Evolutionary conservation across 2,797 vertebrate species (phyloP).

Genomic region (Uromys caudimaculatus): DNA sequence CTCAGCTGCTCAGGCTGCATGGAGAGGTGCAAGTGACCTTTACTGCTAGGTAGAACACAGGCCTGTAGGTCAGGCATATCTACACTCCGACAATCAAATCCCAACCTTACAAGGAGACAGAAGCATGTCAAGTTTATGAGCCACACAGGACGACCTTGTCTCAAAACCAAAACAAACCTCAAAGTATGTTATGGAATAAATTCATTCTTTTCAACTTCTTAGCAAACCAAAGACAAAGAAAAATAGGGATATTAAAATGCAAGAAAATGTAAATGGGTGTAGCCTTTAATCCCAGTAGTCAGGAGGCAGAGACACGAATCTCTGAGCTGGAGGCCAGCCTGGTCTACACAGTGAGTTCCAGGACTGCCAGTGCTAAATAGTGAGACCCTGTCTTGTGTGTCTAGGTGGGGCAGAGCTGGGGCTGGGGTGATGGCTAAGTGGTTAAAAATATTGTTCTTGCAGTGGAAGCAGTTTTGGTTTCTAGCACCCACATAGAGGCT

Average conservation of each 20-base stretch:
- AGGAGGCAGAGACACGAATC: neutral
- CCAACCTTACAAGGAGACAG: neutral
- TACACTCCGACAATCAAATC: neutral
- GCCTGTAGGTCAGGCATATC: neutral
- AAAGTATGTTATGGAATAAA: neutral
- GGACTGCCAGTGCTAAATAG: neutral
- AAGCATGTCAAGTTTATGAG: neutral
- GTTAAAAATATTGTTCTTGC: neutral
- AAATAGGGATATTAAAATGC: slow-evolving; percentile 16
- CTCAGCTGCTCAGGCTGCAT: neutral
- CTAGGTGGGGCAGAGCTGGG: neutral
- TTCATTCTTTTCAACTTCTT: slow-evolving; percentile 51
- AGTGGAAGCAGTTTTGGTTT: neutral
- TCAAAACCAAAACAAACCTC: neutral
- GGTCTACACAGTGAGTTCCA: neutral
- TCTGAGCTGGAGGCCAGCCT: neutral
- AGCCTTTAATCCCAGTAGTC: neutral
- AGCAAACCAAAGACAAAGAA: slow-evolving; percentile 41
- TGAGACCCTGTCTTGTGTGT: neutral
- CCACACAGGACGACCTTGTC: neutral
- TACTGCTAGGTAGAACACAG: neutral
- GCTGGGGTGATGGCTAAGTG: neutral
- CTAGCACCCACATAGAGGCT: neutral
- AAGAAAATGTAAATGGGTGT: neutral
- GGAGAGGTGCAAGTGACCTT: neutral